These are phyloP conservation scores for Malacoraja senta DNA, from an alignment of 2,797 vertebrate species.

Conservation along the genomic window DNA sequence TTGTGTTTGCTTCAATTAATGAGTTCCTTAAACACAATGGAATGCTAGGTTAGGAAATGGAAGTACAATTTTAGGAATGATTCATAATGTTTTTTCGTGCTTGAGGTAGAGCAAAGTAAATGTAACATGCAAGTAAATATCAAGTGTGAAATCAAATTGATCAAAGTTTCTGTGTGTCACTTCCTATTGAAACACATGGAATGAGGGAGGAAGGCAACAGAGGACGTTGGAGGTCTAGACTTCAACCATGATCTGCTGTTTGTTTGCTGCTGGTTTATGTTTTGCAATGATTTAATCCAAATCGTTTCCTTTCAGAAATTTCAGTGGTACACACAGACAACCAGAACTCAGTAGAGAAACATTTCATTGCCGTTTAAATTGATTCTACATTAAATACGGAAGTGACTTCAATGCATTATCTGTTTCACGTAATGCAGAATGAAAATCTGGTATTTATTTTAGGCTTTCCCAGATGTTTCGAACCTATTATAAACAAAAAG, in stretches of 20 bases:
- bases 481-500: conserved; percentile 9
- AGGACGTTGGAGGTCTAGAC: conserved; percentile 13
- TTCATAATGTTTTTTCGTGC: neutral
- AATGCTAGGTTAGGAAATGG: neutral
- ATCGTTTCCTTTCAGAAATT: conserved; percentile 14
- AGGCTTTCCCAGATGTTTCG: conserved; percentile 23
- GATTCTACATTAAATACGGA: conserved; percentile 9
- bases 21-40: neutral
- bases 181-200: conserved; percentile 20
- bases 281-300: conserved; percentile 34
- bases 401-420: neutral
- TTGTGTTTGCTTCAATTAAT: neutral
- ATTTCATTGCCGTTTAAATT: conserved; percentile 1
- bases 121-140: conserved; percentile 19
- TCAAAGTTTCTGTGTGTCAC: neutral
- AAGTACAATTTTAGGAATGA: neutral
- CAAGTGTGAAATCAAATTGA: conserved; percentile 4
- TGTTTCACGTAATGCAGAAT: neutral
- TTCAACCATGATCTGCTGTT: neutral
- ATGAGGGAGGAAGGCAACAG: neutral
- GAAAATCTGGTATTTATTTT: conserved; percentile 28
- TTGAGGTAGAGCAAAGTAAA: conserved; percentile 17
- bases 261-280: neutral
- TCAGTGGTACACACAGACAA: neutral
- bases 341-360: neutral